These are phyloP conservation scores for Gortyna flavago DNA, from an alignment of 2,888 invertebrate genomes.

Conservation along the genomic window DNA sequence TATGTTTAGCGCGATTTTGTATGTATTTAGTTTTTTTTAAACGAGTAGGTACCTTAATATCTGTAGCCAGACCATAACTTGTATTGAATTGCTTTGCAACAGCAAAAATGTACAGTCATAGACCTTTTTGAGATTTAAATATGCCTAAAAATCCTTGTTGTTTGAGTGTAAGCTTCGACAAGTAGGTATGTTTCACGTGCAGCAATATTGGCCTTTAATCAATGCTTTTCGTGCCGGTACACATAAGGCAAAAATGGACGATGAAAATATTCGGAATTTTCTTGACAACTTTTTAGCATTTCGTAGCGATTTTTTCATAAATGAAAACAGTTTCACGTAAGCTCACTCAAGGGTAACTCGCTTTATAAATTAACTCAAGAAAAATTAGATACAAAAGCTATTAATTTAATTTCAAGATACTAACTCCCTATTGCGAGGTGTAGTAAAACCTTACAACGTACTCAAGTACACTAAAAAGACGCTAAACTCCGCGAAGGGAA, in stretches of 20 bases:
- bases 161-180: conserved; percentile 25
- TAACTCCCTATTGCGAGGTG: conserved; percentile 67
- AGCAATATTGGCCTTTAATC: conserved; percentile 53
- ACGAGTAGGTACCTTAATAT: background rate
- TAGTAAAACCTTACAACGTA: conserved; percentile 69
- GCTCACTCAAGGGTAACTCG: conserved; percentile 24
- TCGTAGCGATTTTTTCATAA: conserved; percentile 15
- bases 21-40: background rate
- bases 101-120: background rate
- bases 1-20: background rate
- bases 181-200: conserved; percentile 23
- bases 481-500: conserved; percentile 82
- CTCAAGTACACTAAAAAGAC: conserved; percentile 83
- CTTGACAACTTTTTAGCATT: conserved; percentile 27
- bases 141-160: background rate
- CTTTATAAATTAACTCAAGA: conserved; percentile 40
- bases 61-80: no score
- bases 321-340: conserved; percentile 24
- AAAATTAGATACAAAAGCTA: conserved; percentile 56
- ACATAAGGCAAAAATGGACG: conserved; percentile 44
- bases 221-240: conserved; percentile 46
- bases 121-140: conserved; percentile 12
- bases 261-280: conserved; percentile 36
- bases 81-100: background rate
- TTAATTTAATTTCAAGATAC: conserved; percentile 67